A percentile compares a stretch with the other conserved stretches of the same genome.
These are phyloP conservation scores for Gracilinanus agilis DNA, from an alignment of 2,113 vertebrate genomes.

Conservation along the genomic window DNA sequence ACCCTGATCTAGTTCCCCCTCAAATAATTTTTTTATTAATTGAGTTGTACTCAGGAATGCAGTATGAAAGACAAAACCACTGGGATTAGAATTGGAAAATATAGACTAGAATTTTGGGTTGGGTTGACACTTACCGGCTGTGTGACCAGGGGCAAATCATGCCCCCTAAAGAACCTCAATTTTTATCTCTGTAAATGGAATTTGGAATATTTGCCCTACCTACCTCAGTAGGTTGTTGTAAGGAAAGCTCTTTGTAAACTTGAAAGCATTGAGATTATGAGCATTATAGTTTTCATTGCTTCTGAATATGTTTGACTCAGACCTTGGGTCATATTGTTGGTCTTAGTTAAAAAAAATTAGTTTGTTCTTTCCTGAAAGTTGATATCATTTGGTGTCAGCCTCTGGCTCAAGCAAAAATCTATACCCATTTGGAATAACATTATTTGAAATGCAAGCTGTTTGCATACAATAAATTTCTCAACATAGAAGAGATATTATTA, in stretches of 20 bases:
- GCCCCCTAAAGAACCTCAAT: not conserved
- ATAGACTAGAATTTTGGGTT: not conserved
- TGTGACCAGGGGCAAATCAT: not conserved
- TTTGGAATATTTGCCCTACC: not conserved
- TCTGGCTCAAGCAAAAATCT: conserved; percentile 46
- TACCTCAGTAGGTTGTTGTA: not conserved
- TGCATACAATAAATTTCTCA: conserved; percentile 52
- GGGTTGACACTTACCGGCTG: not conserved
- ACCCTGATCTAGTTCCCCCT: not conserved
- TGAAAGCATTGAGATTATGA: not conserved
- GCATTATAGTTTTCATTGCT: not conserved
- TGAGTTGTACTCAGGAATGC: not conserved
- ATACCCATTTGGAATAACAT: conserved; percentile 47
- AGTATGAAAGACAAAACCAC: not conserved
- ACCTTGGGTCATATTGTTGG: not conserved
- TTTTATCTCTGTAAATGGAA: not conserved
- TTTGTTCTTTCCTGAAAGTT: not conserved
- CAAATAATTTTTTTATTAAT: not conserved
- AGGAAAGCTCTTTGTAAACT: not conserved
- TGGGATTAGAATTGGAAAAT: not conserved
- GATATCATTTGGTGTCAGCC: conserved; percentile 16
- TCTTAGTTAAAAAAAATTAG: not conserved
- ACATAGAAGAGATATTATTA: conserved; percentile 60
- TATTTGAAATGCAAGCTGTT: conserved; percentile 57
- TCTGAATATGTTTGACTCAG: not conserved